Base-by-base conservation (phyloP, 2,113 vertebrate genomes). In the Poicephalus meyeri region DNA sequence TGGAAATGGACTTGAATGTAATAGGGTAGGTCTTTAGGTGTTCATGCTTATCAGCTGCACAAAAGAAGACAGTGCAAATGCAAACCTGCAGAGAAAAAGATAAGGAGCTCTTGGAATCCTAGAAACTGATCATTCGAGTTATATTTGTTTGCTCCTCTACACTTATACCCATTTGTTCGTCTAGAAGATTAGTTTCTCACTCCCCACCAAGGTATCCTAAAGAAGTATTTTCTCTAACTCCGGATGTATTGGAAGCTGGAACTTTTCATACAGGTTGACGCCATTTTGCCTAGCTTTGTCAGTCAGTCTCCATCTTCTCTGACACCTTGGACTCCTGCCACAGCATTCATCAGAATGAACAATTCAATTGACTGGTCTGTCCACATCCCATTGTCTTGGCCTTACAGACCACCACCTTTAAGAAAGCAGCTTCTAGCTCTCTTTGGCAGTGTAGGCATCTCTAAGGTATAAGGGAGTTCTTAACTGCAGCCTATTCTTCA, bases 301-400 rank as follows among this genome's bases (percentile, higher is more conserved):
- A 3, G 4, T 49, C 53, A 6, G 1, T 61, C 35, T 71, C 46
- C 64, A 17, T n/a, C 46, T 63, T 60, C 47, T 1, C 0, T 11
- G 25, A 20, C 21, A 35, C 33, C 47, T 56, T 56, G n/a, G 6
- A 11, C 15, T 82, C 9, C 61, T 79, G 50, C 28, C 24, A 14
- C 8, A 21, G 4, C 29, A 13, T 49, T 63, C 53, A 24, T 33
- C 46, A 89, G 37, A 49, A 17, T 5, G 37, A 93, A 23, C 21
- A 26, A 23, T 28, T 68, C 26, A 8, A 2, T 18, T n/a, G 11
- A 11, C 52, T 71, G 65, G 0, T 39, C 65, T 64, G 25, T 79
- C 83, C 61, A 41, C 15, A 37, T 10, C 8, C 35, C 2, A 0
- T 41, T 52, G 14, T 15, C 46, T 89, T 39, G 56, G 11, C 7